phyloP scores from a whole-genome alignment of 2,888 invertebrate species.

The Spilarctia lutea region DNA sequence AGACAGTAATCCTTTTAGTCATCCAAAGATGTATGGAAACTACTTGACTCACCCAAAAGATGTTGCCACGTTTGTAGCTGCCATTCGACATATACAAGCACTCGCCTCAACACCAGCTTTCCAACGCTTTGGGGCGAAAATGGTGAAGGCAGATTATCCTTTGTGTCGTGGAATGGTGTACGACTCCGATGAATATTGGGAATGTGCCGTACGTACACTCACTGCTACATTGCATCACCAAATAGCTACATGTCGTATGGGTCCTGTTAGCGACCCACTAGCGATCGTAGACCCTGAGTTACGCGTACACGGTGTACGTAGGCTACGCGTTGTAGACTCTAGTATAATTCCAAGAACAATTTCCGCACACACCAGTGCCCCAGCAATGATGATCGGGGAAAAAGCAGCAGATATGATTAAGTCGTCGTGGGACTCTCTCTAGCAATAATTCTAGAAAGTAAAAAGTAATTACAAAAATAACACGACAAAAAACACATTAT shows the following conservation, averaged over 20 bases:
- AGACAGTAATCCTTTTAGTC: constrained; percentile 90
- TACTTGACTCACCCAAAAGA: constrained; percentile 90
- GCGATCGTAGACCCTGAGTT: constrained; percentile 89
- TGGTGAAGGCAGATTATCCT: constrained; percentile 83
- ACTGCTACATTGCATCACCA: constrained; percentile 89
- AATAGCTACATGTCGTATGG: constrained; percentile 91
- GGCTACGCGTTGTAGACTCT: constrained; percentile 89
- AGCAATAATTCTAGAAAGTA: constrained; percentile 7
- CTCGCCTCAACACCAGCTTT: constrained; percentile 87
- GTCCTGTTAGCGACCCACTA: constrained; percentile 86
- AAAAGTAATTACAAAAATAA: not conserved
- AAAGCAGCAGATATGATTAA: constrained; percentile 90
- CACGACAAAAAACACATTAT: not conserved
- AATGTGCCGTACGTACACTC: constrained; percentile 88
- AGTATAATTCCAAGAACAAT: constrained; percentile 89
- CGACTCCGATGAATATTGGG: constrained; percentile 90
- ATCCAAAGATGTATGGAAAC: constrained; percentile 93
- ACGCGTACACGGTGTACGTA: constrained; percentile 87
- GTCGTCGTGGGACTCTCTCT: constrained; percentile 51
- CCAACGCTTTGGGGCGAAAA: constrained; percentile 83
- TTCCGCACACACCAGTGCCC: constrained; percentile 90
- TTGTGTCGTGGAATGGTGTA: constrained; percentile 81
- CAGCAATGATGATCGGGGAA: constrained; percentile 90
- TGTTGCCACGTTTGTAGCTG: constrained; percentile 86
- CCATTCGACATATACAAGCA: constrained; percentile 88